These are phyloP conservation scores for Ageneiosus marmoratus DNA, from an alignment of 2,113 vertebrate species.

Conservation along the genomic window DNA sequence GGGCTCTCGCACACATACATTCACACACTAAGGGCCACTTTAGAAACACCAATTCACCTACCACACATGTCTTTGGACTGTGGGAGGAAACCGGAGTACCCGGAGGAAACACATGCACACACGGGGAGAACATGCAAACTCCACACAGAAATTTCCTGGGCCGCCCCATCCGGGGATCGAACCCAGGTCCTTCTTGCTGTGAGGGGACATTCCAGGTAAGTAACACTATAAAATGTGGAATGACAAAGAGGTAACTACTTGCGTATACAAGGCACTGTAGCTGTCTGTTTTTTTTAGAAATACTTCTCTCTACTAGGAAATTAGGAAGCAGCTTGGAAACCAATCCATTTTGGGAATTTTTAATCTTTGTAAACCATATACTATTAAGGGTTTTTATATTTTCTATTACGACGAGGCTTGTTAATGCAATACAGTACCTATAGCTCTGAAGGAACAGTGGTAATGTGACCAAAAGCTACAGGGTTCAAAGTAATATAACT, in stretches of 20 bases:
- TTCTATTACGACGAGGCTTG: conserved; percentile 3
- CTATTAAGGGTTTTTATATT: neutral
- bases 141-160: too few relatives aligned
- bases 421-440: conserved; percentile 12
- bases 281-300: neutral
- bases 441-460: neutral
- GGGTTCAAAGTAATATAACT: conserved; percentile 3
- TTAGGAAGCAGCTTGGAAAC: neutral
- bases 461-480: conserved; percentile 2
- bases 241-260: neutral
- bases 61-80: too few relatives aligned
- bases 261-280: neutral
- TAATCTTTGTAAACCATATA: neutral
- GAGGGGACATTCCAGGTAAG: too few relatives aligned
- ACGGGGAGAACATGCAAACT: too few relatives aligned
- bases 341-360: neutral
- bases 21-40: too few relatives aligned
- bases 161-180: too few relatives aligned
- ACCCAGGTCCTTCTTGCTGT: too few relatives aligned
- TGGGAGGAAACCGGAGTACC: too few relatives aligned
- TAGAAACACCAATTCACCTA: too few relatives aligned
- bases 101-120: too few relatives aligned
- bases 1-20: too few relatives aligned
- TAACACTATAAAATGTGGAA: neutral
- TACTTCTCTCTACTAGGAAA: neutral